Evolutionary conservation across 2,113 vertebrate genomes (phyloP), one percentile per base, ranked within the genome.

Genomic region (Lipophrys pholis): DNA sequence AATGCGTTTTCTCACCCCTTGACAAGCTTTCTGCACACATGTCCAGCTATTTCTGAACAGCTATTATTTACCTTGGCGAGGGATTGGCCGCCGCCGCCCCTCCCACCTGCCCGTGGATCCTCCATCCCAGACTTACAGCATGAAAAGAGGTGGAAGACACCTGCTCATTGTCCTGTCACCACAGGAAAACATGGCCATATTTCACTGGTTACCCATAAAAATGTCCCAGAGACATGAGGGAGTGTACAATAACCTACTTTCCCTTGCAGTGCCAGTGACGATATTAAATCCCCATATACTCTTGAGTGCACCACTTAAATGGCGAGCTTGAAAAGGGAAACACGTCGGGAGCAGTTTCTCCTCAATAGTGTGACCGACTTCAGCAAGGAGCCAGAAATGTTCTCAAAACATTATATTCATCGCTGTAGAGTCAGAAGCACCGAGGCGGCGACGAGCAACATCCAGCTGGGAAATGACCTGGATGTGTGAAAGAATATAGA

Each of bases 141-240:
- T 6, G 11, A 50, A 53, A 39, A 52, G 10, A 40, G 50, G 36
- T 15, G n/a, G 43, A 35, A 66, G 67, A 54, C 16, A 53, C 53
- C 39, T 55, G 48, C 56, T 73, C 43, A 60, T 79, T 79, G 56
- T 51, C 9, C 63, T 62, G 62, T 62, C 38, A 67, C 15, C 11
- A 45, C 21, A 52, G 30, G 43, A 62, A 43, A 56, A 62, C 50
- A 56, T 12, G 30, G 69, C 39, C 51, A 11, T 56, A 43, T 57
- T 68, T 73, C 45, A 68, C n/a, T 8, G 51, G 3, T 17, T 35
- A 48, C 21, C 53, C 8, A 52, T 14, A 49, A 50, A 73, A 50
- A n/a, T 38, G 21, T 56, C 38, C n/a, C 8, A 8, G 11, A 15
- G 45, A 17, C 21, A 42, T 38, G 65, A 69, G 17, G 43, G 49